Conservation (phyloP, 2,113 vertebrate genomes). For the Cacatua alba region DNA sequence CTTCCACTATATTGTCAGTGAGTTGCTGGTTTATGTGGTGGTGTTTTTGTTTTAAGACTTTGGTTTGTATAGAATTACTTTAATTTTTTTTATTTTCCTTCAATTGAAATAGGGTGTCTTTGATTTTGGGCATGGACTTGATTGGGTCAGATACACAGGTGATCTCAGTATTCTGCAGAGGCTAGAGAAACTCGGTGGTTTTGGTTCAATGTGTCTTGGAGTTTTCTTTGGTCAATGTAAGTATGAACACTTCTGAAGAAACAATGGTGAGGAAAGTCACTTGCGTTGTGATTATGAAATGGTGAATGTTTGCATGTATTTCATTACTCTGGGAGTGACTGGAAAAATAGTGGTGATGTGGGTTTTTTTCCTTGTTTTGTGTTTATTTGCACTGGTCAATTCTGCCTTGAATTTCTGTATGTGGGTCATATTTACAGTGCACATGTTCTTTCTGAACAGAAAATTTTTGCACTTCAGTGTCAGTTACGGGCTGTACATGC, state of each 20-base stretch:
- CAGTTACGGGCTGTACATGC: not conserved
- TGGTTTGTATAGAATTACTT: not conserved
- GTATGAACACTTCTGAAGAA: constrained; percentile 31
- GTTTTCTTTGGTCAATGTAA: constrained; percentile 86
- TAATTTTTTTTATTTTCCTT: not conserved
- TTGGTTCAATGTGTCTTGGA: constrained; percentile 62
- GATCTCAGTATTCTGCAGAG: constrained; percentile 48
- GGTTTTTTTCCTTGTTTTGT: not conserved
- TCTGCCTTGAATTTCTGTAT: not conserved
- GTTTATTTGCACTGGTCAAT: not conserved
- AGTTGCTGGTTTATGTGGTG: not conserved
- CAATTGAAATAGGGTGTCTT: constrained; percentile 55
- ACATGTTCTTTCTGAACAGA: not conserved
- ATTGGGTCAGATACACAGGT: constrained; percentile 77
- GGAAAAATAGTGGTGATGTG: not conserved
- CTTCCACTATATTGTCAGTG: not conserved
- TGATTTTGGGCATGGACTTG: constrained; percentile 65
- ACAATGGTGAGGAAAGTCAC: not conserved
- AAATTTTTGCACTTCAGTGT: not conserved
- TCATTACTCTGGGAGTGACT: not conserved
- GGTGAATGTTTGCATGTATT: not conserved
- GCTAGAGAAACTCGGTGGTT: constrained; percentile 65
- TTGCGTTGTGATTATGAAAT: not conserved
- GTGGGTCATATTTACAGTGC: not conserved
- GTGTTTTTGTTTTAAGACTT: not conserved